Evolutionary conservation across 2,888 invertebrate species (phyloP).

Genomic region (Nycteola revayana): DNA sequence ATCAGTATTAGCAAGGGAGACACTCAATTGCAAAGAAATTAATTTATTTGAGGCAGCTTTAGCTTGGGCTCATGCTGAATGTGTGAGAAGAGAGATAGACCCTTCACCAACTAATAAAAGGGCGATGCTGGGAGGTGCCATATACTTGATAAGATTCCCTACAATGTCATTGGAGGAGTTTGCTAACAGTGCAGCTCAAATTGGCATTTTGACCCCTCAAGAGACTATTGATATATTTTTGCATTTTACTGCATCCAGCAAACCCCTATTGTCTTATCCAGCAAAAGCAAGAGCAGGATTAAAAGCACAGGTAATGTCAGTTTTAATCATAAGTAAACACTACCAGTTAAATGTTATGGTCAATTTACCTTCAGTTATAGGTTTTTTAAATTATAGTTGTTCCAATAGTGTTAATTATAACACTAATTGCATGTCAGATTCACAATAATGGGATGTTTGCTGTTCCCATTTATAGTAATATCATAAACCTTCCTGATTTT

Average conservation of each 20-base stretch:
- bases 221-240: slow-evolving; percentile 98
- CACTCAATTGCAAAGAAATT: slow-evolving; percentile 96
- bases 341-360: neutral
- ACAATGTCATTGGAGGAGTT: slow-evolving; percentile 95
- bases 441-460: too few species aligned
- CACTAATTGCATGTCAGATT: too few species aligned
- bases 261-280: slow-evolving; percentile 92
- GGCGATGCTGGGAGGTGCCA: slow-evolving; percentile 87
- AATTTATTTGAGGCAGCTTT: slow-evolving; percentile 94
- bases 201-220: slow-evolving; percentile 94
- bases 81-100: slow-evolving; percentile 91
- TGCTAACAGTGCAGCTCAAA: slow-evolving; percentile 97
- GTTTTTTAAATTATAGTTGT: too few species aligned
- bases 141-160: slow-evolving; percentile 95
- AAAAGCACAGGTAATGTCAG: slow-evolving; percentile 89
- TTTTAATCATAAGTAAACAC: neutral
- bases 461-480: too few species aligned
- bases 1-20: slow-evolving; percentile 95
- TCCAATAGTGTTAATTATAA: too few species aligned
- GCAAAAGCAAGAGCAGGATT: slow-evolving; percentile 92
- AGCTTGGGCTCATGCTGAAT: slow-evolving; percentile 96
- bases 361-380: slow-evolving; percentile 4
- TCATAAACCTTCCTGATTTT: too few species aligned
- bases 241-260: slow-evolving; percentile 94
- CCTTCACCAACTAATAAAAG: slow-evolving; percentile 90